A percentile compares a stretch with the other conserved stretches of the same genome.
Evolutionary conservation across 2,888 invertebrate species (phyloP).

Genomic region (Cryptocheilus praepositus): DNA sequence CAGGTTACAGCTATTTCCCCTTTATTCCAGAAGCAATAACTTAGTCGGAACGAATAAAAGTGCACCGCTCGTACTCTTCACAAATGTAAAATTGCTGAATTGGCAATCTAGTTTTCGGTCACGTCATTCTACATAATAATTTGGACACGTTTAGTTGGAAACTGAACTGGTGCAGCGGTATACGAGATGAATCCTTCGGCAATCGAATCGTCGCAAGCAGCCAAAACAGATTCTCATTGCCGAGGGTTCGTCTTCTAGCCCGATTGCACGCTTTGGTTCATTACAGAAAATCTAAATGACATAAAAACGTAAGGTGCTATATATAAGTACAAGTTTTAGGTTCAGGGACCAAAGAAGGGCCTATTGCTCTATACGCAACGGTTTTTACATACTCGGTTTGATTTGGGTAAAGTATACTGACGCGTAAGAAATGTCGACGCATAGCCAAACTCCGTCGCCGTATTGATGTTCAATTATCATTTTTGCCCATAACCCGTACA

Average conservation of each 20-base stretch:
- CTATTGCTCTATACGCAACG: slow-evolving; percentile 49
- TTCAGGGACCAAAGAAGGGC: slow-evolving; percentile 65
- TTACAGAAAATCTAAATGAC: slow-evolving; percentile 28
- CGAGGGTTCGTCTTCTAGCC: slow-evolving; percentile 9
- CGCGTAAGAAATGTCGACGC: slow-evolving; percentile 9
- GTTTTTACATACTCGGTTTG: slow-evolving; percentile 43
- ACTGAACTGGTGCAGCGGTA: neutral
- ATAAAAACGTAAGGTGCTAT: slow-evolving; percentile 46
- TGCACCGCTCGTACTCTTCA: neutral
- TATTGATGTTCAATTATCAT: neutral
- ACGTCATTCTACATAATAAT: neutral
- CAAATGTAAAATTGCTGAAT: neutral
- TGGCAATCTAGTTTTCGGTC: neutral
- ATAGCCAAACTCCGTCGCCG: no score
- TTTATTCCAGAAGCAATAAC: neutral
- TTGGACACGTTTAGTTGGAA: slow-evolving; percentile 2
- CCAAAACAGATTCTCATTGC: neutral
- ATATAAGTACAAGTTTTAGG: slow-evolving; percentile 56
- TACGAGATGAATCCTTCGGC: neutral
- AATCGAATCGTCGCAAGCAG: neutral
- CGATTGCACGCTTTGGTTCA: slow-evolving; percentile 37
- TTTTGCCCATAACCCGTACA: slow-evolving; percentile 5
- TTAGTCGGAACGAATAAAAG: neutral
- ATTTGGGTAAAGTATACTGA: slow-evolving; percentile 48
- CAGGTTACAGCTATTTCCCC: neutral